Evolutionary conservation across 1,140 invertebrate genomes (phyloP), one percentile per base, ranked within the genome.

Genomic region (Oppia nitens): DNA sequence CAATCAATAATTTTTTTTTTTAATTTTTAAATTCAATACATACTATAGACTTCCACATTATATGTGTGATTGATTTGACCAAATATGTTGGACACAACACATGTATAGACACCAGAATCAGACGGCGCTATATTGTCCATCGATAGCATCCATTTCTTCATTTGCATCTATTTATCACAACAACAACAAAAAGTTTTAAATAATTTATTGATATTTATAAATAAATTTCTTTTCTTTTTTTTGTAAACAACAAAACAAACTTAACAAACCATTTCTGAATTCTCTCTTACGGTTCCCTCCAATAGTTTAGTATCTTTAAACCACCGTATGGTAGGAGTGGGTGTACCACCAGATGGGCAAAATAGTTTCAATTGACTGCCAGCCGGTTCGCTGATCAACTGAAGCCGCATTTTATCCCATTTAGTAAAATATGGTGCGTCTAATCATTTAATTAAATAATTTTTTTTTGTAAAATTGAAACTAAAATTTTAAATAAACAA

Each of bases 31-130:
- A 12, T 50, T 45, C 53, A 23, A 48, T 23, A 47, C 52, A 64
- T 54, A 65, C 62, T 32, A 48, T 49, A n/a, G 23, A 64, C 55
- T 3, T 51, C 2, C 14, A 65, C 3, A 55, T 49, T 21, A 45
- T 28, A 53, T 21, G 56, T 61, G 25, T 3, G 55, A n/a, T 51
- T 49, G 47, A 67, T 64, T 14, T 53, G 26, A 12, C 68, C 68
- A n/a, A 62, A 47, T 1, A 59, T 58, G 52, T 70, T 70, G 25
- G 58, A 32, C 6, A 63, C 67, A 11, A 63, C 29, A 53, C 68
- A 70, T 1, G 67, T 66, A 50, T 68, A 69, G 53, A 67, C 66
- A 20, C 66, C 68, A 20, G 65, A 61, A 57, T 69, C 66, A 17
- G 26, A 20, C 0, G 28, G 21, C 17, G 47, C 45, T 6, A 64